Base-by-base conservation (phyloP, 2,113 vertebrate genomes). In the Hemibagrus wyckioides region DNA sequence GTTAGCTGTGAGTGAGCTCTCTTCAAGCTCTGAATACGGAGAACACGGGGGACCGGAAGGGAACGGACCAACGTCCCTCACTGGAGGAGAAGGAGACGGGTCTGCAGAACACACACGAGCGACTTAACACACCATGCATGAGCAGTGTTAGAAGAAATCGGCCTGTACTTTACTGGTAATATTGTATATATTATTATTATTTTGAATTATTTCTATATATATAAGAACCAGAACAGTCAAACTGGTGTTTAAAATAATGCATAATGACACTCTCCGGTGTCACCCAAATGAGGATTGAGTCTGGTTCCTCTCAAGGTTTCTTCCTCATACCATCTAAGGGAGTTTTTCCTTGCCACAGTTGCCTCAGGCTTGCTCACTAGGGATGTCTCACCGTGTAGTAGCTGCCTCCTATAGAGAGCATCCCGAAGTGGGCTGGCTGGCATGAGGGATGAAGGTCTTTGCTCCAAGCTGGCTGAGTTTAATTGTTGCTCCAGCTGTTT, bases 51-150 rank as follows among this genome's bases (percentile, higher is more conserved):
- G 94, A 77, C 93, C 94, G 81, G 94, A 92, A 89, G 95, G 95
- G 92, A 94, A 96, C 81, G 96, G 94, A 90, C 96, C 97, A 81
- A 96, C 94, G 67, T 99, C 97, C 84, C 97, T 95, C 90, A 98
- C 97, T 0, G 97, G 97, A 89, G 97, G 97, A 91, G 97, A 99
- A 1, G 95, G 96, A 88, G 94, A 95, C 0, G 96, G 94, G 91
- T 96, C 97, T 97, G 93, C 65, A 91, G 93, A 82, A 83, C 86
- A 91, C 90, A 95, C 90, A 92, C 0, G 85, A 54, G 28, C 52
- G 59, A 57, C 63, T 87, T 83, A 77, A 56, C 79, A 82, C n/a
- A 21, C 19, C 67, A 8, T 61, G 61, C 83, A 81, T 50, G 8
- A 28, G 82, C 65, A 80, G 25, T 75, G 69, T n/a, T n/a, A 56